Base-by-base conservation (phyloP, 2,888 invertebrate genomes). In the Atherix ibis region DNA sequence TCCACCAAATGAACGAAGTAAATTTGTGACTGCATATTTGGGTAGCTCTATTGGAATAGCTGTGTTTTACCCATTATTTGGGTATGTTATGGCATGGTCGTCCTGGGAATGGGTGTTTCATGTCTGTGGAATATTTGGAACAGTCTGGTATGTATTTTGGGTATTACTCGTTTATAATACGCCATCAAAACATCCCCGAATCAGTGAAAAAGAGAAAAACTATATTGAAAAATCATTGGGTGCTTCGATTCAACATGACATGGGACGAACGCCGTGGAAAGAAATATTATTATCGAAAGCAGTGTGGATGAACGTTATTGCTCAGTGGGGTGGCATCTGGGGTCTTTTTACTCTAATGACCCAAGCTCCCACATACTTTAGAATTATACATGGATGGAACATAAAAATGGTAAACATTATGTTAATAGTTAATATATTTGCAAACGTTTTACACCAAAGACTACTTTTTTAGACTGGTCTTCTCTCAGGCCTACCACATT, bases 101-200 rank as follows among this genome's bases (percentile, higher is more conserved):
- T 74, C 75, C 3, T 83, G 82, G 82, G 73, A 75, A 44, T 67
- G 70, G 42, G 76, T 76, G 1, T 82, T 80, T 52, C 71, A 79
- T 48, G 58, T 73, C 5, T 72, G 71, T 10, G 75, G 73, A 6
- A 45, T 64, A 1, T 46, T 75, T 4, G 75, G 73, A 4, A 60
- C 69, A 1, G 18, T 71, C 6, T 83, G 83, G 82, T 78, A 67
- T 47, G 42, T 64, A 2, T 62, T 66, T 18, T 79, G 79, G 79
- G 56, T 66, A 38, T 53, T 65, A 5, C 53, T 75, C 13, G 73
- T 74, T 0, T 73, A 65, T 43, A 75, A 78, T 45, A 66, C 70
- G 13, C 79, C 79, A 0, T 59, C 62, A 0, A 50, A 70, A 36
- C 79, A 80, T 59, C 78, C 78, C 0, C 58, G 73, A 16, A 78